Evolutionary conservation across 2,797 vertebrate species (phyloP).

Genomic region (Premnoplex brunnescens): DNA sequence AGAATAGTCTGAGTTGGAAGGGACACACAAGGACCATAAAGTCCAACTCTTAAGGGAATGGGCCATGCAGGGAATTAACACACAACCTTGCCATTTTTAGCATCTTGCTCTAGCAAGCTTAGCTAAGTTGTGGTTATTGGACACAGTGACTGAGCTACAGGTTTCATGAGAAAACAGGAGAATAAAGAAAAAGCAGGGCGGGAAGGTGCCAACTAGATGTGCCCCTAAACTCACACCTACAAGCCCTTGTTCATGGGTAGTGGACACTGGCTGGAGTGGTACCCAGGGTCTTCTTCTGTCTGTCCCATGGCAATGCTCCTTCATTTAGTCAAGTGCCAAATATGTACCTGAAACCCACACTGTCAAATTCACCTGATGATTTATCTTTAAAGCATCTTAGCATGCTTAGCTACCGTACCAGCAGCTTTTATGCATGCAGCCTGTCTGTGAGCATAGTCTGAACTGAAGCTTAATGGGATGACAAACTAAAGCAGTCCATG

Average conservation of each 20-base stretch:
- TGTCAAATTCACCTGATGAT: background rate
- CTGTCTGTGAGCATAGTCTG: background rate
- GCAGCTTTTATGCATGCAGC: background rate
- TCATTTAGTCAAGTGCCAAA: background rate
- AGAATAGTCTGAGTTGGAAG: background rate
- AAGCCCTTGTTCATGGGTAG: background rate
- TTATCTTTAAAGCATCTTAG: background rate
- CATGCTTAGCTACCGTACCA: background rate
- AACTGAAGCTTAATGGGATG: background rate
- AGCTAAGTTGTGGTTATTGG: background rate
- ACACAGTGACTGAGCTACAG: background rate
- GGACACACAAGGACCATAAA: background rate
- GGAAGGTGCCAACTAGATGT: background rate
- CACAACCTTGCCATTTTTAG: background rate
- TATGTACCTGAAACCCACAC: accelerated
- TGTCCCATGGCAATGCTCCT: accelerated
- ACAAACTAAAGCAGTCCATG: background rate
- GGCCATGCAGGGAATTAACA: background rate
- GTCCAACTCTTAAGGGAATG: background rate
- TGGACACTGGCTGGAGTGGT: background rate
- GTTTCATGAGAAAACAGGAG: background rate
- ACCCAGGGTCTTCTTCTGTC: background rate
- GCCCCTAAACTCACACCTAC: background rate
- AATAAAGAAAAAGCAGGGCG: background rate
- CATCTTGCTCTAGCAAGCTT: background rate